phyloP scores from a whole-genome alignment of 2,113 vertebrate species.

The Toxotes chatareus region DNA sequence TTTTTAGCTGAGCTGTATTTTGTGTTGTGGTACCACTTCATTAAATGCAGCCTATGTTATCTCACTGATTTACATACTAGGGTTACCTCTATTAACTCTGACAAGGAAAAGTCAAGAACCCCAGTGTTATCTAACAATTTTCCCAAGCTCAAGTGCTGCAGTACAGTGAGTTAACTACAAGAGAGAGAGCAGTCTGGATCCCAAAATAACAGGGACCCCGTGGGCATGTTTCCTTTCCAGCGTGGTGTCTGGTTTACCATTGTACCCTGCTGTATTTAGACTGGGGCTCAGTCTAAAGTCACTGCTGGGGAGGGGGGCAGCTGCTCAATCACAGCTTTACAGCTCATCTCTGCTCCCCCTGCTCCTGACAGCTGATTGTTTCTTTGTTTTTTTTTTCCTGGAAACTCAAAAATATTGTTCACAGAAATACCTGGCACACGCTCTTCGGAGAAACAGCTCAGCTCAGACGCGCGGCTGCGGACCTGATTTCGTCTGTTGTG shows the following conservation, averaged over 20 bases:
- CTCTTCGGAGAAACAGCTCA: constrained; percentile 5
- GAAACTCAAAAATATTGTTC: constrained; percentile 61
- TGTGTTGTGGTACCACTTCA: neutral
- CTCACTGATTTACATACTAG: neutral
- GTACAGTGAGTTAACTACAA: constrained; percentile 39
- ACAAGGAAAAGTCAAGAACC: constrained; percentile 3
- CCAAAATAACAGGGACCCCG: constrained; percentile 77
- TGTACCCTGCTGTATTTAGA: constrained; percentile 83
- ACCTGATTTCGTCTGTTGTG: neutral
- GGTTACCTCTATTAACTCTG: constrained; percentile 9
- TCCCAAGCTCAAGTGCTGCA: constrained; percentile 35
- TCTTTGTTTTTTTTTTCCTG: constrained; percentile 43
- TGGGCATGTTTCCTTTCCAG: constrained; percentile 70
- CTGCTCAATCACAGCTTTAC: constrained; percentile 77
- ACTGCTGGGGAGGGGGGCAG: constrained; percentile 68
- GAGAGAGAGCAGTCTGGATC: constrained; percentile 56
- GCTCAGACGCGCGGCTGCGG: too few relatives aligned
- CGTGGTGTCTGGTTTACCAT: constrained; percentile 80
- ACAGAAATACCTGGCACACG: constrained; percentile 32
- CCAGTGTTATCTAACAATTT: constrained; percentile 8
- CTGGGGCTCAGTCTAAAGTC: constrained; percentile 72
- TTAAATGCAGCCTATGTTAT: neutral
- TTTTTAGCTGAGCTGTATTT: neutral
- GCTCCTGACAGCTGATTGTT: constrained; percentile 60
- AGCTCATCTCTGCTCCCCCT: constrained; percentile 62